phyloP scores from a whole-genome alignment of 2,888 invertebrate genomes.

The Ectemnius continuus region DNA sequence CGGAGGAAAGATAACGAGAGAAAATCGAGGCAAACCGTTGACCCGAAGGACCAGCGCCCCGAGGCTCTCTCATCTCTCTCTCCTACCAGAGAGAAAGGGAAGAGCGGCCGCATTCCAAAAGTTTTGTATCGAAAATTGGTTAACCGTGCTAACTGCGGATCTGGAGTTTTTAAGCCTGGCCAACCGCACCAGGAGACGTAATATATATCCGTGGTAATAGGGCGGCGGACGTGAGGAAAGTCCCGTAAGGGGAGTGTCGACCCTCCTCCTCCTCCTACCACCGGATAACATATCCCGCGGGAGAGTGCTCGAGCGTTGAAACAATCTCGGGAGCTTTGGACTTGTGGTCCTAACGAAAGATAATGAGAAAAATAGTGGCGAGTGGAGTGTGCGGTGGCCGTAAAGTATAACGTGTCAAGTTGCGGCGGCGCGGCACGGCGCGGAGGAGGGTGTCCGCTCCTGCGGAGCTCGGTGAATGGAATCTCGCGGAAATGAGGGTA shows the following conservation, averaged over 20 bases:
- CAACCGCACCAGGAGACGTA: too few species aligned
- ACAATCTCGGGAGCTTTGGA: too few species aligned
- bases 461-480: not conserved
- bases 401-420: constrained; percentile 20
- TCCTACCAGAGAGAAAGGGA: too few species aligned
- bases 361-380: constrained; percentile 9
- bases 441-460: not conserved
- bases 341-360: not conserved
- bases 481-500: constrained; percentile 21
- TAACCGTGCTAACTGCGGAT: constrained; percentile 2
- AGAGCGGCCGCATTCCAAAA: not conserved
- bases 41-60: not conserved
- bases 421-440: too few species aligned
- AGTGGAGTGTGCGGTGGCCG: constrained; percentile 7
- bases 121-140: constrained; percentile 16
- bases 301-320: too few species aligned
- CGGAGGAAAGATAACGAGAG: constrained; percentile 16
- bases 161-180: too few species aligned
- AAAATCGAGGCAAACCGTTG: not conserved
- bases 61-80: too few species aligned
- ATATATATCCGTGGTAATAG: too few species aligned
- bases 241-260: too few species aligned
- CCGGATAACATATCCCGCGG: too few species aligned
- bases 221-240: not conserved
- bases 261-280: too few species aligned